Evolutionary conservation across 2,113 vertebrate species (phyloP), one percentile per base, ranked within the genome.

Genomic region (Ia io): DNA sequence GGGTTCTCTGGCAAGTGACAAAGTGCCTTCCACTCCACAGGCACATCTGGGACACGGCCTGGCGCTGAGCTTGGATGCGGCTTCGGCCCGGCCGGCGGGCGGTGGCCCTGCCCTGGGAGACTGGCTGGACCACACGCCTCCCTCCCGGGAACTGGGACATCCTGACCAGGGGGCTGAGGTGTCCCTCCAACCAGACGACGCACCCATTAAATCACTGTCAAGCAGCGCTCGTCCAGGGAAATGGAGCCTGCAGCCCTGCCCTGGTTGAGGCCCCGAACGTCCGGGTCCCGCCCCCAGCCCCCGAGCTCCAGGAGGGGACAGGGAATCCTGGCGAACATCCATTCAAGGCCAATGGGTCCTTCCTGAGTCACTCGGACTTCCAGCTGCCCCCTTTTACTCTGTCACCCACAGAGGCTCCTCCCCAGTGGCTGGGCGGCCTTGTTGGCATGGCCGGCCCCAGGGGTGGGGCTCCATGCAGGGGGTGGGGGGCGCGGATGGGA

Each of bases 401-500:
- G 0, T 25, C 0, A 22, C 42, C 47, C 40, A 67, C 56, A 51
- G 47, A 13, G 37, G n/a, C n/a, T n/a, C 3, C 49, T 5, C 77
- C 59, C 82, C 61, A 23, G 18, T 2, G 3, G 25, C 6, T 79
- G 28, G 28, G 2, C 47, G 47, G 49, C 59, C 42, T n/a, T 14
- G 35, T 4, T 37, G 30, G 61, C 32, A 35, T 30, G 4, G 67
- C n/a, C 2, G 17, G 18, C 18, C 67, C 67, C 17, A 4, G 69
- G 69, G 35, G 30, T 11, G 20, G 37, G 12, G 3, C 20, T 16
- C 32, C 17, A 1, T 0, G 1, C 83, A 32, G 6, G 0, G 37
- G 51, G 18, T 1, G 2, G 49, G 59, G n/a, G 11, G 0, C 7
- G 47, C 0, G 0, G 16, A 23, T 1, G 16, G 6, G 6, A 5